Conservation (phyloP, 2,888 invertebrate species). For the Yponomeuta evonymella region DNA sequence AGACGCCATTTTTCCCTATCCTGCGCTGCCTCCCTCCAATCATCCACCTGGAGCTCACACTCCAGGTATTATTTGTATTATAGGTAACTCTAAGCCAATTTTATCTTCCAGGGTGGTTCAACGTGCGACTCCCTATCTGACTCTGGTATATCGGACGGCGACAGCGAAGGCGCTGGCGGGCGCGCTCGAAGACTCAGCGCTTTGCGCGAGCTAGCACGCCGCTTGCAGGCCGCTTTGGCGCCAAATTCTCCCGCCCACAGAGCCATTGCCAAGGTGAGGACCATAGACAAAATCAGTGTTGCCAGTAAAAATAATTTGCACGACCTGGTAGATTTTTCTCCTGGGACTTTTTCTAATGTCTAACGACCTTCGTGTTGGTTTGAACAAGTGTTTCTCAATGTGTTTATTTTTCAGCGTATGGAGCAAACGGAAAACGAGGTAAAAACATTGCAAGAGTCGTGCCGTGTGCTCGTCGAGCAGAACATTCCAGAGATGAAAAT, state of each 20-base stretch:
- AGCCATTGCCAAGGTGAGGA: constrained; percentile 77
- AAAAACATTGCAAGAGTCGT: constrained; percentile 80
- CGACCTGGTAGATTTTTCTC: background rate
- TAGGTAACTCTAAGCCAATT: background rate
- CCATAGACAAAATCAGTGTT: constrained; percentile 2
- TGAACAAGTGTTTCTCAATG: background rate
- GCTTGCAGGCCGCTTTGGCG: constrained; percentile 80
- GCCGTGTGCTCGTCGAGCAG: constrained; percentile 75
- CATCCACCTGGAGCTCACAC: too few species aligned
- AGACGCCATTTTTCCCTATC: too few species aligned
- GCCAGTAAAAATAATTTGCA: background rate
- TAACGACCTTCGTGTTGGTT: background rate
- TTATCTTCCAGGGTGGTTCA: constrained; percentile 52
- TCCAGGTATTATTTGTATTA: background rate
- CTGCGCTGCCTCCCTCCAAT: too few species aligned
- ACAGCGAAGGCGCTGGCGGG: constrained; percentile 78
- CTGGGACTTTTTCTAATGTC: background rate
- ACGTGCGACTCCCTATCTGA: constrained; percentile 83
- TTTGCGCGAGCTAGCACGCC: constrained; percentile 79
- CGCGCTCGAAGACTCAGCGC: constrained; percentile 81
- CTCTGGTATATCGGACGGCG: constrained; percentile 87
- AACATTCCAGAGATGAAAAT: constrained; percentile 65
- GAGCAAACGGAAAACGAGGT: constrained; percentile 84
- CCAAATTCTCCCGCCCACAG: constrained; percentile 80
- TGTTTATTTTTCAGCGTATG: constrained; percentile 69